Evolutionary conservation across 2,113 vertebrate species (phyloP).

Genomic region (Gallinago paraguaiae): DNA sequence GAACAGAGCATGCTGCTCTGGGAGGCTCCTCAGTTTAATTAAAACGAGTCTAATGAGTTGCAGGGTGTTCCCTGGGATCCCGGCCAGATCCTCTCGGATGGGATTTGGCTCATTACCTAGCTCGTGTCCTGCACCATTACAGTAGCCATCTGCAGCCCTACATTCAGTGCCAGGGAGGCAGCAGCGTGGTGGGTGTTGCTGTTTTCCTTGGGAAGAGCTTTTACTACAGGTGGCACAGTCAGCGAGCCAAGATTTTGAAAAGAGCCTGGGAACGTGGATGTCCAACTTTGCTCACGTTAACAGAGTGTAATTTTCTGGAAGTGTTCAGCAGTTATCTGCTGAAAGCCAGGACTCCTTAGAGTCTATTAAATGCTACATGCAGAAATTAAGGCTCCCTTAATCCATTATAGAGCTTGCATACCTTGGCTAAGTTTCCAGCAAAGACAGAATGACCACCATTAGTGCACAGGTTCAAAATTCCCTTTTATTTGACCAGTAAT

Average conservation of each 20-base stretch:
- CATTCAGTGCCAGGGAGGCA: slow-evolving; percentile 35
- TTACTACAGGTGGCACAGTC: slow-evolving; percentile 24
- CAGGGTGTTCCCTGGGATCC: slow-evolving; percentile 50
- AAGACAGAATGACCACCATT: neutral
- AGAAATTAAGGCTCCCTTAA: neutral
- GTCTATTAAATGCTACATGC: neutral
- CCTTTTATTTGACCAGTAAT: neutral
- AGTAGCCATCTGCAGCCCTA: slow-evolving; percentile 30
- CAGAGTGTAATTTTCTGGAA: neutral
- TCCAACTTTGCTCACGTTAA: neutral
- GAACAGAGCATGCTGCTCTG: neutral
- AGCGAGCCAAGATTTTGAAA: neutral
- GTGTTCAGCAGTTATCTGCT: neutral
- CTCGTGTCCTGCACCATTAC: neutral
- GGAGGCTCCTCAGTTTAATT: slow-evolving; percentile 48
- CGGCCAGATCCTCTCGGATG: neutral
- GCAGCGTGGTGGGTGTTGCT: slow-evolving; percentile 39
- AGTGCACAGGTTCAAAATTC: rapidly evolving
- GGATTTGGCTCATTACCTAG: slow-evolving; percentile 44
- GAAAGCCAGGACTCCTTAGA: neutral
- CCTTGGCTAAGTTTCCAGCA: neutral
- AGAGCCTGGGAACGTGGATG: neutral
- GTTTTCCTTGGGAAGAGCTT: slow-evolving; percentile 52
- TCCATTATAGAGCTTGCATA: neutral
- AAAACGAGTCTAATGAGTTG: slow-evolving; percentile 48